Conservation (phyloP, 2,888 invertebrate species). For the Rambutsinella grinnellia region DNA sequence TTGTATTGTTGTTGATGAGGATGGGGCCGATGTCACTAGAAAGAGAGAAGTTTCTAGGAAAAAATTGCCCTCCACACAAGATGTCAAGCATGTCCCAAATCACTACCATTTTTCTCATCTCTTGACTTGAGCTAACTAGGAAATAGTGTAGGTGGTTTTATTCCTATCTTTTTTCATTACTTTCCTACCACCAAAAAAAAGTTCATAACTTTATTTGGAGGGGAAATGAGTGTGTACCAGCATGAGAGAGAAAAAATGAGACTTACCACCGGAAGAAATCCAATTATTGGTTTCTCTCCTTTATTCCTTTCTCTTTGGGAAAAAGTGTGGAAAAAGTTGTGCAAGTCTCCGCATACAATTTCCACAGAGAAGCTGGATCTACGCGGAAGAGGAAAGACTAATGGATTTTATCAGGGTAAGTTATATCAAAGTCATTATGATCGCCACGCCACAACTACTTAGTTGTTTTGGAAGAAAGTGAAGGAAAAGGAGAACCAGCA, state of each 20-base stretch:
- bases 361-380: too few species aligned
- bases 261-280: constrained; percentile 56
- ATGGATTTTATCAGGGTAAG: constrained; percentile 46
- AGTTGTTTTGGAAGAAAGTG: too few species aligned
- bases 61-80: neutral
- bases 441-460: too few species aligned
- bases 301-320: constrained; percentile 21
- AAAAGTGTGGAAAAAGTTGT: constrained; percentile 30
- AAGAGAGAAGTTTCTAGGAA: neutral
- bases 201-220: too few species aligned
- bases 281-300: constrained; percentile 59
- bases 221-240: too few species aligned
- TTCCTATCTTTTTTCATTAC: neutral
- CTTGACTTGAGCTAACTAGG: neutral
- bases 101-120: neutral
- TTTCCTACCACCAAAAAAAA: neutral
- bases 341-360: too few species aligned
- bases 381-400: too few species aligned
- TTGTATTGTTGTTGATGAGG: constrained; percentile 17
- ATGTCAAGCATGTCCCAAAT: too few species aligned
- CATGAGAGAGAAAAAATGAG: constrained; percentile 21
- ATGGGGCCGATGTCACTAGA: constrained; percentile 16
- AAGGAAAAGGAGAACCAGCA: too few species aligned
- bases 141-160: neutral
- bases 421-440: constrained; percentile 42